Conservation (phyloP, 2,797 vertebrate species). For the Liparis tanakae region DNA sequence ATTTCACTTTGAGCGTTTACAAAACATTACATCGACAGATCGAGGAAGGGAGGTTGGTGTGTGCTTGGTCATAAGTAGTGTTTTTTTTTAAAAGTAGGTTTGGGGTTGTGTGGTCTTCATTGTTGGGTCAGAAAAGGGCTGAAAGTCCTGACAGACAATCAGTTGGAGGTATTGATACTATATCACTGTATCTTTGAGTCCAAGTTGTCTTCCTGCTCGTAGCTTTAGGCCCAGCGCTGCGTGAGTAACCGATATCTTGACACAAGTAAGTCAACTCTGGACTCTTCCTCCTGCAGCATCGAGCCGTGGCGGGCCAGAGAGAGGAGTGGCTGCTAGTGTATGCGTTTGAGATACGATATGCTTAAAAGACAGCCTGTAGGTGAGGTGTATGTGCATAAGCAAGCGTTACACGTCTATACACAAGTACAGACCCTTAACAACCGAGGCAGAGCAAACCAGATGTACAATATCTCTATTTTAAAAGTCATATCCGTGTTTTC, state of each 20-base stretch:
- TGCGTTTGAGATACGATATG: slow-evolving; percentile 44
- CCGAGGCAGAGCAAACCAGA: slow-evolving; percentile 30
- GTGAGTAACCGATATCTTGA: slow-evolving; percentile 41
- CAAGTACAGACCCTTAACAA: slow-evolving; percentile 20
- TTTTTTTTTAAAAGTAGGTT: slow-evolving; percentile 19
- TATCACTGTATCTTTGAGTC: slow-evolving; percentile 10
- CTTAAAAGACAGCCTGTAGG: slow-evolving; percentile 31
- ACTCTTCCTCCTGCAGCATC: slow-evolving; percentile 33
- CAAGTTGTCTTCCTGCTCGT: slow-evolving; percentile 2
- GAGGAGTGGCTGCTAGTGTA: slow-evolving; percentile 55
- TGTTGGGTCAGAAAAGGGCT: background rate
- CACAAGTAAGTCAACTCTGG: slow-evolving; percentile 57
- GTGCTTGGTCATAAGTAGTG: background rate
- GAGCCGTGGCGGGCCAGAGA: slow-evolving; percentile 18
- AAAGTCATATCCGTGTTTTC: slow-evolving; percentile 58
- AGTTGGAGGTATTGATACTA: slow-evolving; percentile 9
- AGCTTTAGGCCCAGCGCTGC: slow-evolving; percentile 14
- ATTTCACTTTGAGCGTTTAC: slow-evolving; percentile 64
- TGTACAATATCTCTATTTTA: slow-evolving; percentile 34
- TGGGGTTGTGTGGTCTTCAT: background rate
- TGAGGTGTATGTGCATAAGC: slow-evolving; percentile 28
- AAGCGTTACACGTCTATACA: slow-evolving; percentile 10
- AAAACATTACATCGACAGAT: slow-evolving; percentile 55
- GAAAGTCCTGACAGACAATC: slow-evolving; percentile 15
- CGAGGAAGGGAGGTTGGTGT: background rate